Evolutionary conservation across 1,140 invertebrate species (phyloP).

Genomic region (Gonioctena quinquepunctata): DNA sequence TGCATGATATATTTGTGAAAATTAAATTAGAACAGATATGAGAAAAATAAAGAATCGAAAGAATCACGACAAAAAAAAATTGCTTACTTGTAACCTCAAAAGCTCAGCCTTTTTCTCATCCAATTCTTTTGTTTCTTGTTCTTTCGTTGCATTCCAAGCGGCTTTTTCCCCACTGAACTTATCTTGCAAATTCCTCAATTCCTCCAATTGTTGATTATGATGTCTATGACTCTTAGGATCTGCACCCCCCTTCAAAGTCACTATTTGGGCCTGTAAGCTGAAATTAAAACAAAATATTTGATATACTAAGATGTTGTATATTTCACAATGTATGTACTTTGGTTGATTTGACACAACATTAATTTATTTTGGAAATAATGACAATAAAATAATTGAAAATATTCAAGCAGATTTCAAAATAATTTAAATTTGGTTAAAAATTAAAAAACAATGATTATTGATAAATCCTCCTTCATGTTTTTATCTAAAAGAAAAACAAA

Average conservation of each 20-base stretch:
- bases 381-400: too few species aligned
- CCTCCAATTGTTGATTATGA: conserved; percentile 75
- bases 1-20: too few species aligned
- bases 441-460: too few species aligned
- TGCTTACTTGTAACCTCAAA: conserved; percentile 59
- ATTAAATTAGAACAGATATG: too few species aligned
- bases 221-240: conserved; percentile 64
- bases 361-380: too few species aligned
- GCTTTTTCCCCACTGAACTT: conserved; percentile 79
- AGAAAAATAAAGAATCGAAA: neutral
- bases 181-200: conserved; percentile 72
- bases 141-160: conserved; percentile 69
- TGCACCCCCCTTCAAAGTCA: conserved; percentile 59
- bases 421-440: too few species aligned
- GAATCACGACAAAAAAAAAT: conserved; percentile 2
- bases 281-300: conserved; percentile 12
- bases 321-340: too few species aligned
- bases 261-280: conserved; percentile 69
- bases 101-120: conserved; percentile 68
- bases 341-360: too few species aligned
- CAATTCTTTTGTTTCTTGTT: conserved; percentile 68
- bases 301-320: too few species aligned
- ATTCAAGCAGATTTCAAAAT: too few species aligned
- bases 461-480: too few species aligned
- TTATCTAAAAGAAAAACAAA: too few species aligned